Conservation (phyloP, 1,140 invertebrate genomes). For the Calycopis cecrops region DNA sequence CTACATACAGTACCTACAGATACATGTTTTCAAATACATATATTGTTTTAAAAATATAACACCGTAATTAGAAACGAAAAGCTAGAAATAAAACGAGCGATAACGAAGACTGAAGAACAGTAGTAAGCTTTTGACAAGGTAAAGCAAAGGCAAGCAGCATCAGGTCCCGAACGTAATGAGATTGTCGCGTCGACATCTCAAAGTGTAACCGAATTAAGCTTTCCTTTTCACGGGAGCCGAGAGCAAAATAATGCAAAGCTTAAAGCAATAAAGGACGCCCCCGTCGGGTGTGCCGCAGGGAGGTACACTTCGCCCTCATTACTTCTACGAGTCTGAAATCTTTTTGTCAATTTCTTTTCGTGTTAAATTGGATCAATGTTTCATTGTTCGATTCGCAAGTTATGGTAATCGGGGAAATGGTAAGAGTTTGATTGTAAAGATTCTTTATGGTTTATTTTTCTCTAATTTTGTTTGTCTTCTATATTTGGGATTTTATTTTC, state of each 20-base stretch:
- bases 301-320: conserved; percentile 46
- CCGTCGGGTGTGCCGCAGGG: conserved; percentile 47
- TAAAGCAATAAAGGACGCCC: conserved; percentile 57
- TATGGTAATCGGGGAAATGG: conserved; percentile 51
- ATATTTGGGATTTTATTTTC: conserved; percentile 12
- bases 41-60: no score
- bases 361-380: conserved; percentile 65
- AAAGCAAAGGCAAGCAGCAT: conserved; percentile 32
- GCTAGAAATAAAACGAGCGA: conserved; percentile 23
- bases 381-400: conserved; percentile 51
- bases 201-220: conserved; percentile 71
- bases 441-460: conserved; percentile 30
- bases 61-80: conserved; percentile 20
- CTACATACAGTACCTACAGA: no score
- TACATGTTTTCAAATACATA: no score
- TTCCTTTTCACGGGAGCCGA: conserved; percentile 61
- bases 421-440: conserved; percentile 47
- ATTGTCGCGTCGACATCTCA: conserved; percentile 68
- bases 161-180: conserved; percentile 58
- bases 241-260: conserved; percentile 70
- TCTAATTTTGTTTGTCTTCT: conserved; percentile 17
- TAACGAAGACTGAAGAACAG: conserved; percentile 8
- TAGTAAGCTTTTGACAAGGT: conserved; percentile 63
- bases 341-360: conserved; percentile 62
- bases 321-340: conserved; percentile 42